These are phyloP conservation scores for Papio anubis DNA, from an alignment of 2,113 vertebrate genomes.

Conservation along the genomic window DNA sequence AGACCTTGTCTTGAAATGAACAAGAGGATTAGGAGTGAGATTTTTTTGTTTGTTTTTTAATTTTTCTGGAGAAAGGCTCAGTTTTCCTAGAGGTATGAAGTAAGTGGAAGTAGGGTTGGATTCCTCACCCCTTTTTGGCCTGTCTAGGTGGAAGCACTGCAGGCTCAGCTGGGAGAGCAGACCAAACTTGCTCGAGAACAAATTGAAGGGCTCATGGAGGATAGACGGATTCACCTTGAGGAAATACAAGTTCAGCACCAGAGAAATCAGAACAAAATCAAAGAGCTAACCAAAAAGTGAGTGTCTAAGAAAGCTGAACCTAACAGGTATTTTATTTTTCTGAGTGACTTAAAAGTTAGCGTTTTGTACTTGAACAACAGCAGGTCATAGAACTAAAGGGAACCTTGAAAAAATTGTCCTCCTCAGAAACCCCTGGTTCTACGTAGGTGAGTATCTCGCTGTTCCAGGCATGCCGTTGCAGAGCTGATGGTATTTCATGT, in stretches of 20 bases:
- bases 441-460: neutral
- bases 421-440: neutral
- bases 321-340: neutral
- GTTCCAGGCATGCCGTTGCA: neutral
- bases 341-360: neutral
- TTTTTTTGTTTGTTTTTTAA: neutral
- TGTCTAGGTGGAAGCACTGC: conserved; percentile 93
- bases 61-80: neutral
- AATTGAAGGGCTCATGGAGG: conserved; percentile 91
- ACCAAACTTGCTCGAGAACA: conserved; percentile 92
- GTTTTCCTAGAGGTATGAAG: neutral
- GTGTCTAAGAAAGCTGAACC: conserved; percentile 31
- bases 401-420: neutral
- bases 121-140: neutral
- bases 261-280: conserved; percentile 89
- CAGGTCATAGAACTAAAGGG: neutral
- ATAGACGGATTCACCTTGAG: conserved; percentile 89
- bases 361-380: neutral
- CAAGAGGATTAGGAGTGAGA: neutral
- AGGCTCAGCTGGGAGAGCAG: conserved; percentile 96
- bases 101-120: neutral
- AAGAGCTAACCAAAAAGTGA: conserved; percentile 90
- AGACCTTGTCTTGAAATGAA: neutral
- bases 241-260: conserved; percentile 90
- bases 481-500: neutral